Evolutionary conservation across 2,797 vertebrate genomes (phyloP).

Genomic region (Anguilla marmorata): DNA sequence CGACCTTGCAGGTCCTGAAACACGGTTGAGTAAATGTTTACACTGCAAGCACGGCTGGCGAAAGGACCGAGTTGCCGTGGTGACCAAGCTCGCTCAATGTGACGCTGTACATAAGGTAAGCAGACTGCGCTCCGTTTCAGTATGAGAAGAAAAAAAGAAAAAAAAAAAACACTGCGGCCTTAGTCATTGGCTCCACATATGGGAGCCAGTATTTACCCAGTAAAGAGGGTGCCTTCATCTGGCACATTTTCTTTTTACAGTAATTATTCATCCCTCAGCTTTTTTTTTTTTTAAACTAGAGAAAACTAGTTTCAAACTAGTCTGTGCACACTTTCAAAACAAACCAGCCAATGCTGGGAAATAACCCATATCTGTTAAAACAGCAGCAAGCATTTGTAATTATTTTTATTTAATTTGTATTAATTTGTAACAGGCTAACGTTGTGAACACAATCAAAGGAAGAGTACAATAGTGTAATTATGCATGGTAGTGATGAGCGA

Average conservation of each 20-base stretch:
- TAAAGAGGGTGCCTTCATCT: neutral
- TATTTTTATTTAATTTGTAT: neutral
- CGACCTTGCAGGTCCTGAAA: neutral
- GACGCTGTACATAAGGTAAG: neutral
- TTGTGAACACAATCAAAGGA: neutral
- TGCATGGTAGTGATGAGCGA: neutral
- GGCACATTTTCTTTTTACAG: neutral
- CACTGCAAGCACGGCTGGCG: neutral
- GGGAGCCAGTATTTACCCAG: neutral
- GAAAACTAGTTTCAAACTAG: neutral
- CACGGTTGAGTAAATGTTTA: constrained; percentile 1
- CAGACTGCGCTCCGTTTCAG: neutral
- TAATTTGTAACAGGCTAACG: neutral
- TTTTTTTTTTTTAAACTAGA: no score
- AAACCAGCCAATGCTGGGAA: neutral
- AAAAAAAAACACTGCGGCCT: neutral
- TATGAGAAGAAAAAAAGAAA: neutral
- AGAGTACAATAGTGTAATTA: neutral
- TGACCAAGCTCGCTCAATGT: neutral
- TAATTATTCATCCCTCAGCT: neutral
- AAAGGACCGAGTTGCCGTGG: constrained; percentile 5
- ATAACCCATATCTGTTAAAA: neutral
- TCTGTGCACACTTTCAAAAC: neutral
- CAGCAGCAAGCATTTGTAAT: neutral
- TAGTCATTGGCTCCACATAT: neutral